Conservation (phyloP, 2,797 vertebrate species). For the Notamacropus eugenii region DNA sequence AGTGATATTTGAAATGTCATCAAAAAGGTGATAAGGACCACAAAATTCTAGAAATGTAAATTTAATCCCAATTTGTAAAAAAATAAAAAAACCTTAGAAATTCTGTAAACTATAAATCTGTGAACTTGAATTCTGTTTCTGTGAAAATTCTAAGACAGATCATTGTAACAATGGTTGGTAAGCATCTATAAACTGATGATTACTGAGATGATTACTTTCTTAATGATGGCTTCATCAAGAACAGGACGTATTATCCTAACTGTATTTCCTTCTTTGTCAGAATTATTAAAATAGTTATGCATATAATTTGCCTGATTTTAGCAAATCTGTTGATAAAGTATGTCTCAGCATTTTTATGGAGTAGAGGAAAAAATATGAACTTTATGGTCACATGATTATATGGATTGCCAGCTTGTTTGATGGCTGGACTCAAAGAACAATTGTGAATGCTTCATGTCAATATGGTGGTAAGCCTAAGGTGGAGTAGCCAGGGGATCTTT, state of each 20-base stretch:
- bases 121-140: background rate
- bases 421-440: background rate
- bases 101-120: background rate
- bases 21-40: background rate
- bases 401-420: background rate
- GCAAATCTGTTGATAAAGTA: background rate
- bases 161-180: background rate
- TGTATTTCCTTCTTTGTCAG: background rate
- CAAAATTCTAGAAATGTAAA: background rate
- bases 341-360: background rate
- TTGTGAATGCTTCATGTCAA: background rate
- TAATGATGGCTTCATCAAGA: background rate
- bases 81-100: background rate
- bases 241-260: background rate
- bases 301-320: background rate
- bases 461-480: background rate
- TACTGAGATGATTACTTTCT: background rate
- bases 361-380: background rate
- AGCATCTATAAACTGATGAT: background rate
- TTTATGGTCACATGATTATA: background rate
- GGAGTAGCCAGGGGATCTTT: too few relatives aligned
- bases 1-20: background rate
- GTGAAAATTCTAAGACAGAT: background rate
- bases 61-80: background rate
- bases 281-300: background rate